Percentiles rank a stretch among this genome's conserved stretches.
phyloP scores from a whole-genome alignment of 2,888 invertebrate genomes.

The Xanthia togata region DNA sequence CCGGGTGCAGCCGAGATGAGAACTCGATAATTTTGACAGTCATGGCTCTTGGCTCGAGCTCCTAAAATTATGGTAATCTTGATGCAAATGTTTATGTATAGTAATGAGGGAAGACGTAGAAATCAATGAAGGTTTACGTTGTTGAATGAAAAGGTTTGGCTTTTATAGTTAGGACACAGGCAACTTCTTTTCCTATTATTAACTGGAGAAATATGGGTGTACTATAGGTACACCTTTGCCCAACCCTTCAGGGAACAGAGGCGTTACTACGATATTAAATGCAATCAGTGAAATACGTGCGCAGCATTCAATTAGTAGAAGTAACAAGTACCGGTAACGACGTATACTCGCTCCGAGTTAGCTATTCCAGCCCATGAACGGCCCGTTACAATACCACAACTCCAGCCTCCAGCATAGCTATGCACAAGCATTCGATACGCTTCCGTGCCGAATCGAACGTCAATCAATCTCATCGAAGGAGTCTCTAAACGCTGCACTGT shows the following conservation, averaged over 20 bases:
- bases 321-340: no score
- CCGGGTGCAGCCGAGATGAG: constrained; percentile 29
- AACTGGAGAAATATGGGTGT: not conserved
- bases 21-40: constrained; percentile 29
- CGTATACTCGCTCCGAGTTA: no score
- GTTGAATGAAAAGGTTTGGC: constrained; percentile 12
- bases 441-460: no score
- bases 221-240: no score
- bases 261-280: not conserved
- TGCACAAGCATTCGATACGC: no score
- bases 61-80: constrained; percentile 38
- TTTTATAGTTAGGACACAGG: not conserved
- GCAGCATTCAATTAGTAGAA: not conserved
- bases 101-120: constrained; percentile 3
- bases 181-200: not conserved
- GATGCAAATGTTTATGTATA: constrained; percentile 27
- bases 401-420: no score
- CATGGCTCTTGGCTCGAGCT: constrained; percentile 39
- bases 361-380: no score
- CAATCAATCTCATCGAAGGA: no score
- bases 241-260: no score
- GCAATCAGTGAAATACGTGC: not conserved
- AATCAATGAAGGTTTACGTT: constrained; percentile 24
- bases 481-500: no score
- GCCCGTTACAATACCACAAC: no score